Evolutionary conservation across 2,797 vertebrate species (phyloP), one percentile per base, ranked within the genome.

Genomic region (Anableps anableps): DNA sequence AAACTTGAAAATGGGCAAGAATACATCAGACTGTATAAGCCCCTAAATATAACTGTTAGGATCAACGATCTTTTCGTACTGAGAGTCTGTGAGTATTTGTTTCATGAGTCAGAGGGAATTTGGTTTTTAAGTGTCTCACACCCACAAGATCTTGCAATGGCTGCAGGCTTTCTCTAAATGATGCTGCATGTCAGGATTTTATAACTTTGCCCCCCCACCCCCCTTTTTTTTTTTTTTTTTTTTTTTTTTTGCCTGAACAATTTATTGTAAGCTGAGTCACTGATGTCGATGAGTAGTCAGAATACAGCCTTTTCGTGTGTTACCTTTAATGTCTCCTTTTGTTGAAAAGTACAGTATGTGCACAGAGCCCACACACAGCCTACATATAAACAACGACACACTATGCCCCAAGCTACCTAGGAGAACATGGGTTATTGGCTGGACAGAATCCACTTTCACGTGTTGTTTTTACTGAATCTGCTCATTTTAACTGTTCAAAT

Each of bases 1-100:
- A 45, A 81, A 81, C 72, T 62, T 73, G 60, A 74, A 83, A 80
- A 60, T 79, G 81, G 60, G 19, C 5, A 19, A 43, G 77, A 41
- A 80, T 81, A 86, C 79, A 81, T 88, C 78, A 90, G 82, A 75
- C 29, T 72, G 80, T 80, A 23, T 72, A 66, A 5, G 11, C 55
- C 71, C 70, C 75, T 74, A 90, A 88, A 91, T 88, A 88, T 86
- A 90, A 74, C 88, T 68, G 75, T 82, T 77, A 76, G 77, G 70
- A 80, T 84, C 76, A 79, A 86, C 26, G 80, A 87, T 79, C 60
- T 64, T 76, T 85, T 76, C 48, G 74, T 75, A 81, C 51, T 89
- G 83, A 82, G 75, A 79, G 55, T 60, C 83, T 83, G 76, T 76
- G 83, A 88, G 83, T 80, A 80, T 89, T 88, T 88, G 79, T 82